A percentile compares a stretch with the other conserved stretches of the same genome.
phyloP scores from a whole-genome alignment of 2,888 invertebrate species.

The Tenthredo scrophulariae region DNA sequence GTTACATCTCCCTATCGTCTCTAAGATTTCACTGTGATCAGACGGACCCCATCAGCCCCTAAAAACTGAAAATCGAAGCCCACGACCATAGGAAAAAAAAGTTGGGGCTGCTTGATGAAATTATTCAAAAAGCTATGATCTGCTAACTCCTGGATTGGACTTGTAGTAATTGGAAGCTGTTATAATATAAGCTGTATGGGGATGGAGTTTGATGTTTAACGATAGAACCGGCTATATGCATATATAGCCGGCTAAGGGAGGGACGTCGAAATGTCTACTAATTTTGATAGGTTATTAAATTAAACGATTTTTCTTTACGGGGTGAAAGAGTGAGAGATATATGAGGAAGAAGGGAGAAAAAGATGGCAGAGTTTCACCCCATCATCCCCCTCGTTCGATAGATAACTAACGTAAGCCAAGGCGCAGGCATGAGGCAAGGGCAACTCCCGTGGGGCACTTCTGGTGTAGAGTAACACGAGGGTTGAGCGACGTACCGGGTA shows the following conservation, averaged over 20 bases:
- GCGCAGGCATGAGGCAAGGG: slow-evolving; percentile 52
- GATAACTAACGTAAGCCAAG: slow-evolving; percentile 47
- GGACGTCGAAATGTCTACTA: slow-evolving; percentile 60
- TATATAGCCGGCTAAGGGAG: not conserved
- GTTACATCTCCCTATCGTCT: not conserved
- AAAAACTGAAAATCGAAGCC: not conserved
- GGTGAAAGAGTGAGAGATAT: not conserved
- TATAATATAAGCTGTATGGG: not conserved
- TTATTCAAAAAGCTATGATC: not conserved
- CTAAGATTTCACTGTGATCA: not conserved
- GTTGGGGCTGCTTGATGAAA: not conserved
- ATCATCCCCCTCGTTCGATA: slow-evolving; percentile 48
- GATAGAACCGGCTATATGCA: not conserved
- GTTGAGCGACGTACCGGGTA: slow-evolving; percentile 65
- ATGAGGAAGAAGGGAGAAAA: not conserved
- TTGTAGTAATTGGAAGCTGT: slow-evolving; percentile 34
- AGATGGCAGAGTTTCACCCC: slow-evolving; percentile 55
- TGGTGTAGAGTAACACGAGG: slow-evolving; percentile 72
- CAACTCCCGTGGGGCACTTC: slow-evolving; percentile 74
- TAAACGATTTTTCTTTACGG: slow-evolving; percentile 74
- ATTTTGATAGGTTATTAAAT: slow-evolving; percentile 75
- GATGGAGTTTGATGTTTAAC: slow-evolving; percentile 7
- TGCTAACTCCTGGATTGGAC: not conserved
- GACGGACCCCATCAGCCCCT: not conserved
- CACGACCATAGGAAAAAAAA: not conserved